Evolutionary conservation across 2,888 invertebrate species (phyloP).

Genomic region (Ectropis crepuscularia): DNA sequence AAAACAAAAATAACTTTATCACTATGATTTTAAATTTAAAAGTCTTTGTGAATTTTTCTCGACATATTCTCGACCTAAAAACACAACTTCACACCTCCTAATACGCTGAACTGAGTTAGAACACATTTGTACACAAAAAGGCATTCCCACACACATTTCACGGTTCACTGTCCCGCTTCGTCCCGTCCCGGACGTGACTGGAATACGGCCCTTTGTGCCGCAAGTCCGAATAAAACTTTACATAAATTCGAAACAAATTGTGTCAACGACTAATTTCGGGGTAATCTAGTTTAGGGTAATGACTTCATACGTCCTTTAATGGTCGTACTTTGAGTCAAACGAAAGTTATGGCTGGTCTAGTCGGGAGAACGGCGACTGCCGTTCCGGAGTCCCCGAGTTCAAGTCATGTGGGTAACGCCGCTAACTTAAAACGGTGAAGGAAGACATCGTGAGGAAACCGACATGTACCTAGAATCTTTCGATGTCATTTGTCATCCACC

Average conservation of each 20-base stretch:
- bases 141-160: constrained; percentile 28
- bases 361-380: too few relatives aligned
- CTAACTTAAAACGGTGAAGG: too few relatives aligned
- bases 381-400: too few relatives aligned
- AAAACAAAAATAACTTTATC: too few relatives aligned
- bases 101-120: constrained; percentile 21
- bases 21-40: too few relatives aligned
- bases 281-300: constrained; percentile 23
- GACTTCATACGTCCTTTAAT: constrained; percentile 4
- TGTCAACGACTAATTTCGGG: constrained; percentile 31
- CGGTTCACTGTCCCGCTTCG: constrained; percentile 21
- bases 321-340: background rate
- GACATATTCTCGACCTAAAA: background rate
- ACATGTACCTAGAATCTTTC: too few relatives aligned
- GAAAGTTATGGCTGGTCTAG: too few relatives aligned
- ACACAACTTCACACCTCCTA: constrained; percentile 17
- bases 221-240: constrained; percentile 29
- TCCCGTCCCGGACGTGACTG: constrained; percentile 25
- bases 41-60: background rate
- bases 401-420: too few relatives aligned
- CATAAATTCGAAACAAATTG: constrained; percentile 33
- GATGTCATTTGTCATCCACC: too few relatives aligned
- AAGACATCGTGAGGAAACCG: too few relatives aligned
- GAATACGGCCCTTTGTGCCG: constrained; percentile 28
- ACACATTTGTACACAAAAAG: constrained; percentile 23